phyloP scores from a whole-genome alignment of 2,113 vertebrate species.

The Manacus vitellinus region DNA sequence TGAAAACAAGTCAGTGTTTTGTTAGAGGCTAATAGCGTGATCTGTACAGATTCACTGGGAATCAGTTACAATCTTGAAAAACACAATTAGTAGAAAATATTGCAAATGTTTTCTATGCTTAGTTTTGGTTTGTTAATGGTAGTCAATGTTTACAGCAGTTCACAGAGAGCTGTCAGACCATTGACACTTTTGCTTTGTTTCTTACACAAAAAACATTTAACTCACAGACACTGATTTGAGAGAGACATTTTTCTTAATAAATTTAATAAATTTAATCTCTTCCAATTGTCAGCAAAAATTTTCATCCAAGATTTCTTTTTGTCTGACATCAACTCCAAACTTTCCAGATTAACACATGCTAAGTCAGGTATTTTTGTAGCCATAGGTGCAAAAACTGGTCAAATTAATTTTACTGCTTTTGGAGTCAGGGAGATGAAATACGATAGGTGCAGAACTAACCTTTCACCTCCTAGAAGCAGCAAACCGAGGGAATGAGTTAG shows the following conservation, averaged over 20 bases:
- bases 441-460: constrained; percentile 60
- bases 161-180: not conserved
- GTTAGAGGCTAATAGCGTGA: not conserved
- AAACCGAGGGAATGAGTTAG: constrained; percentile 72
- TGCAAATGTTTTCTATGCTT: not conserved
- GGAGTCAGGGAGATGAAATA: constrained; percentile 58
- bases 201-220: not conserved
- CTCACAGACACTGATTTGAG: not conserved
- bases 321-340: not conserved
- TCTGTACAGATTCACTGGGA: not conserved
- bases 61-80: not conserved
- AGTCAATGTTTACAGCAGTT: not conserved
- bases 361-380: constrained; percentile 26
- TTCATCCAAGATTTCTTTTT: not conserved
- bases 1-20: not conserved
- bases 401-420: constrained; percentile 61
- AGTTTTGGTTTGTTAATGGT: not conserved
- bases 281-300: constrained; percentile 36
- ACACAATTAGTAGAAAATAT: not conserved
- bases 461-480: constrained; percentile 67
- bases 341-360: constrained; percentile 30
- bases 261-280: not conserved
- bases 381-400: not conserved
- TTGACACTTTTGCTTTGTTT: not conserved
- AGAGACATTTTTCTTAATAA: constrained; percentile 10